Evolutionary conservation across 1,140 invertebrate genomes (phyloP), one percentile per base, ranked within the genome.

Genomic region (Sitophilus oryzae): DNA sequence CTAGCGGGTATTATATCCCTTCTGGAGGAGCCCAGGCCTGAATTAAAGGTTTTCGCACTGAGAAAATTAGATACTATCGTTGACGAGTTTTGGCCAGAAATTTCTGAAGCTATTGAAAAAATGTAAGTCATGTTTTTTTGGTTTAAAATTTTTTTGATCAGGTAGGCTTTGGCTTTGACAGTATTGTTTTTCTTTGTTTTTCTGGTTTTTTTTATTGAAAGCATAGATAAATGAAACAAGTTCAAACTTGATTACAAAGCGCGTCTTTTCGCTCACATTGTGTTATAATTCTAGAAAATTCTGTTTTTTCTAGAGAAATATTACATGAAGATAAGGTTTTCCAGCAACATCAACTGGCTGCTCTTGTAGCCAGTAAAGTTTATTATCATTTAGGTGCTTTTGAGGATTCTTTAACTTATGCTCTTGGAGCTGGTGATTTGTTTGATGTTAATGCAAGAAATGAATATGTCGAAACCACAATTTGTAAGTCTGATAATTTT

Each of bases 41-140:
- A 96, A 74, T 76, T 98, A 38, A 95, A 96, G 75, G 84, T 91
- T 2, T 98, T 96, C 74, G 94, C 95, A 16, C 64, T 88, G 46
- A 87, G 88, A 64, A 94, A 94, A 67, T 75, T 98, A 37, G 88
- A 98, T 73, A 81, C 83, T 65, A 92, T 98, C 70, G 94, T 98
- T 0, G 93, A 97, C 72, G 90, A 96, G 72, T 98, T 98, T 76
- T 98, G 95, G 95, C 91, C 94, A 14, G 95, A 98, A 77, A 97
- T 98, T 58, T 96, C 93, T 0, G 96, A 98, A 76, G 91, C 93
- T 9, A 94, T 98, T 68, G 88, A 91, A 67, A 98, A 96, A 77
- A 96, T 98, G 86, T 88, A 78, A 77, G 78, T n/a, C n/a, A n/a
- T n/a, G n/a, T n/a, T 73, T 57, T 21, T 40, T 18, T 51, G 15